phyloP scores from a whole-genome alignment of 2,888 invertebrate species.

The Volucella bombylans region DNA sequence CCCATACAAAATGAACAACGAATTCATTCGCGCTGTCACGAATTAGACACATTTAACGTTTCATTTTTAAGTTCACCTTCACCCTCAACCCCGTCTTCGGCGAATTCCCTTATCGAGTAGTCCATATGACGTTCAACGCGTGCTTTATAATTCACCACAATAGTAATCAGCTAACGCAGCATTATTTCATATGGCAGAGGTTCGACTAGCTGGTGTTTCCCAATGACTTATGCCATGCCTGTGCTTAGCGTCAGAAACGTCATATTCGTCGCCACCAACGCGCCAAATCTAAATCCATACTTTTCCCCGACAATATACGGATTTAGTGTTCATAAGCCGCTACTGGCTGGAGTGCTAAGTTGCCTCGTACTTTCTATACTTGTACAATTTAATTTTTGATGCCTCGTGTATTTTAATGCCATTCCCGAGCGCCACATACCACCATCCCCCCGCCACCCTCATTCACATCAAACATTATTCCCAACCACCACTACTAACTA shows the following conservation, averaged over 20 bases:
- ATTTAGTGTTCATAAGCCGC: conserved; percentile 29
- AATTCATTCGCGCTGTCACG: conserved; percentile 45
- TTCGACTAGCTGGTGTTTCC: conserved; percentile 31
- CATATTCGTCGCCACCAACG: conserved; percentile 24
- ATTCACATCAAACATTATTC: conserved; percentile 66
- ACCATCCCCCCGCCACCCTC: conserved; percentile 26
- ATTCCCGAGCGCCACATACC: conserved; percentile 49
- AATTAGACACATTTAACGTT: conserved; percentile 67
- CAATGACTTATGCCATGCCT: conserved; percentile 14
- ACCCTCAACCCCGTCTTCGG: not conserved
- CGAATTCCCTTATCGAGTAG: not conserved
- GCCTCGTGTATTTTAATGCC: conserved; percentile 73
- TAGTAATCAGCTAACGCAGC: conserved; percentile 70
- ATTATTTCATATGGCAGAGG: conserved; percentile 40
- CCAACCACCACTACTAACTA: conserved; percentile 15
- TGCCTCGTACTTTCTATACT: not conserved
- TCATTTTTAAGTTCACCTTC: conserved; percentile 54
- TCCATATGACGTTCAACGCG: conserved; percentile 43
- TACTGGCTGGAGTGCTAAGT: conserved; percentile 35
- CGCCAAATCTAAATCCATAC: conserved; percentile 45
- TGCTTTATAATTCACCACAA: conserved; percentile 64
- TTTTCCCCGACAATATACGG: not conserved
- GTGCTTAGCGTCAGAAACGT: conserved; percentile 48
- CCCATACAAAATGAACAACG: conserved; percentile 7
- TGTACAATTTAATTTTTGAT: conserved; percentile 71